Conservation (phyloP, 2,113 vertebrate genomes). For the Protomyctophum bolini region DNA sequence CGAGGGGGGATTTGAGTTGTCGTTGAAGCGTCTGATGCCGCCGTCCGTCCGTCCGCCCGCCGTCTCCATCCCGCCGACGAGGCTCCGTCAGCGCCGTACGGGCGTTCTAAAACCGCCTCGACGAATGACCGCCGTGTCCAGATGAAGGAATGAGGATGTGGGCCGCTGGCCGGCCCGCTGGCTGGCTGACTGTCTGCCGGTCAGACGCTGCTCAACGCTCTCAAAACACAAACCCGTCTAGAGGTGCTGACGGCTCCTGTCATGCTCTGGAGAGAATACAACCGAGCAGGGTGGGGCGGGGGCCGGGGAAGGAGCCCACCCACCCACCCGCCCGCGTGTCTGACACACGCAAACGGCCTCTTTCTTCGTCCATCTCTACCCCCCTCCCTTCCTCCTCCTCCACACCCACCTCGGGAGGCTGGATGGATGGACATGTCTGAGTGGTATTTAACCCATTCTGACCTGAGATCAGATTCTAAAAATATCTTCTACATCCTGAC, state of each 20-base stretch:
- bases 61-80: too few species aligned
- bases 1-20: too few species aligned
- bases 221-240: slow-evolving; percentile 49
- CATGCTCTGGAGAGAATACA: slow-evolving; percentile 70
- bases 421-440: neutral
- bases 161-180: slow-evolving; percentile 34
- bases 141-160: slow-evolving; percentile 40
- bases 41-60: slow-evolving; percentile 9
- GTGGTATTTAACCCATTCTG: neutral
- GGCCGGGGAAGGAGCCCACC: slow-evolving; percentile 57
- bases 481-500: too few species aligned
- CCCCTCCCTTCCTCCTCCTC: neutral
- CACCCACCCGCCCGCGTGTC: slow-evolving; percentile 46
- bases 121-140: slow-evolving; percentile 58
- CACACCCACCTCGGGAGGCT: neutral
- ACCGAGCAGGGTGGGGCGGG: too few species aligned
- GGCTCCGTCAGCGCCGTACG: slow-evolving; percentile 31
- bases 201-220: slow-evolving; percentile 8
- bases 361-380: slow-evolving; percentile 64
- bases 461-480: too few species aligned
- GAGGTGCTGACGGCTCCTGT: slow-evolving; percentile 70
- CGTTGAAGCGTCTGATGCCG: neutral
- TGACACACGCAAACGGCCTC: slow-evolving; percentile 54
- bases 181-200: too few species aligned
- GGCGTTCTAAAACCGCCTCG: slow-evolving; percentile 54